Conservation (phyloP, 1,140 invertebrate species). For the Globodera ellingtonae region DNA sequence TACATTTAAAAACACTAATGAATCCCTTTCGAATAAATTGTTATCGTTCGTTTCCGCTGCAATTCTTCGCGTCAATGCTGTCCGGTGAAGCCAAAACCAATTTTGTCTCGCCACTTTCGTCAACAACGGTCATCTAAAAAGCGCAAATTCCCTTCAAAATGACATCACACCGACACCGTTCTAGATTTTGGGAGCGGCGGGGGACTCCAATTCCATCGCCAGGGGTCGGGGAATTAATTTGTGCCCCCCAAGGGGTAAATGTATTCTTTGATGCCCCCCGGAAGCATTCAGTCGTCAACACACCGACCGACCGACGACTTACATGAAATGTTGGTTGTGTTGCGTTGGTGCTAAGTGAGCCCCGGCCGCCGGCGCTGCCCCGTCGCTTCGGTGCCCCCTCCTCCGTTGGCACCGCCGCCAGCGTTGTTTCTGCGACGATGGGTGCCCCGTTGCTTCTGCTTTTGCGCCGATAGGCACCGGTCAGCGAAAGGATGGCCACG, state of each 20-base stretch:
- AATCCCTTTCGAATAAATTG: too few relatives aligned
- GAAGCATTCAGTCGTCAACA: too few relatives aligned
- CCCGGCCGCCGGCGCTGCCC: not conserved
- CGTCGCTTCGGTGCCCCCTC: not conserved
- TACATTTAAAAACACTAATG: too few relatives aligned
- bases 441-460: not conserved
- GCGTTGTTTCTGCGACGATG: not conserved
- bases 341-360: not conserved
- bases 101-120: slow-evolving; percentile 16
- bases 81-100: not conserved
- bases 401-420: not conserved
- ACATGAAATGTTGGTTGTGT: slow-evolving; percentile 6
- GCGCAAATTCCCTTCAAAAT: not conserved
- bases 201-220: too few relatives aligned
- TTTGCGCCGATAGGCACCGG: slow-evolving; percentile 27
- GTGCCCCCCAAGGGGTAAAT: too few relatives aligned
- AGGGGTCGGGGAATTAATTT: too few relatives aligned
- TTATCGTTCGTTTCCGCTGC: too few relatives aligned
- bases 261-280: too few relatives aligned
- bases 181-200: too few relatives aligned
- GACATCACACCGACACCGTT: too few relatives aligned
- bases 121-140: slow-evolving; percentile 28
- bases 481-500: slow-evolving; percentile 32
- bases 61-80: not conserved
- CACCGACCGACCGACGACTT: too few relatives aligned